Percentiles rank a stretch among this genome's conserved stretches.
phyloP scores from a whole-genome alignment of 2,888 invertebrate species.

The Abrostola triplasia region DNA sequence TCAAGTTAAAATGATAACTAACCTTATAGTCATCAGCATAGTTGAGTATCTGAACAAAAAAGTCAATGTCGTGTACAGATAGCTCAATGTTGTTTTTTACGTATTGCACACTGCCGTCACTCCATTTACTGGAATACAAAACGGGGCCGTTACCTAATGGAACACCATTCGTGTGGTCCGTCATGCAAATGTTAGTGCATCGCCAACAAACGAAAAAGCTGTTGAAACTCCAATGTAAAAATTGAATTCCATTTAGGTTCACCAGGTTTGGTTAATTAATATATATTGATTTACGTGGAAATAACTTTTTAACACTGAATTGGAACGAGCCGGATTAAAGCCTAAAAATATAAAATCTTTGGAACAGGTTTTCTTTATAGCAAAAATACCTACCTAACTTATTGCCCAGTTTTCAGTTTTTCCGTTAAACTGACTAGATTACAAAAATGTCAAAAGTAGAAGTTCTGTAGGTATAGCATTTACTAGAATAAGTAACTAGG shows the following conservation, averaged over 20 bases:
- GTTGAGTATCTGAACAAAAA: slow-evolving; percentile 74
- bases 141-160: slow-evolving; percentile 41
- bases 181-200: slow-evolving; percentile 48
- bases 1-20: slow-evolving; percentile 17
- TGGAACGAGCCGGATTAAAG: neutral
- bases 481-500: no score
- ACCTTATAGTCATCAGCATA: slow-evolving; percentile 79
- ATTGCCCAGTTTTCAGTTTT: no score
- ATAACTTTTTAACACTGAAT: neutral
- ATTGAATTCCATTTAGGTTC: slow-evolving; percentile 20
- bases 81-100: slow-evolving; percentile 75
- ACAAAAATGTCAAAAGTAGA: no score
- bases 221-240: slow-evolving; percentile 23
- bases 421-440: no score
- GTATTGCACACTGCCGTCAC: slow-evolving; percentile 58
- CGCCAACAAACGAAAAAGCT: slow-evolving; percentile 42
- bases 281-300: neutral
- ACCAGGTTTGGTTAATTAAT: slow-evolving; percentile 8
- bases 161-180: slow-evolving; percentile 33
- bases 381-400: no score
- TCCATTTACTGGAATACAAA: slow-evolving; percentile 71
- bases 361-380: no score
- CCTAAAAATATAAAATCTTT: no score
- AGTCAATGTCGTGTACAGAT: slow-evolving; percentile 79
- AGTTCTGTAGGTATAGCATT: no score